phyloP scores from a whole-genome alignment of 1,140 invertebrate genomes.

The Agrypnia vestita region DNA sequence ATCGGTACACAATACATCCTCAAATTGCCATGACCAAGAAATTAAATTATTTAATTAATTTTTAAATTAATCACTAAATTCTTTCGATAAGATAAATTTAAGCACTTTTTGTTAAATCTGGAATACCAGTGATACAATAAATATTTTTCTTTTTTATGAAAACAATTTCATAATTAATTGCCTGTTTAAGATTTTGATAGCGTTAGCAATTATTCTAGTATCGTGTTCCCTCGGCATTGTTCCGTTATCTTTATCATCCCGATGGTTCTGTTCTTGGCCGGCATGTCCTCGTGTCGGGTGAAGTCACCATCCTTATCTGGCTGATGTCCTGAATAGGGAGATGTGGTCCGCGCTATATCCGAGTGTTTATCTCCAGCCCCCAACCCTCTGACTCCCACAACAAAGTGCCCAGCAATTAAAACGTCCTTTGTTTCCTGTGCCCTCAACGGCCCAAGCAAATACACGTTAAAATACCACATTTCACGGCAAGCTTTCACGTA shows the following conservation, averaged over 20 bases:
- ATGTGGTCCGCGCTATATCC: slow-evolving; percentile 9
- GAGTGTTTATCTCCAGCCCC: neutral
- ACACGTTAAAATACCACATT: neutral
- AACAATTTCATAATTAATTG: no score
- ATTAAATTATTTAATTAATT: no score
- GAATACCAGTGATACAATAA: no score
- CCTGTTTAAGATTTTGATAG: no score
- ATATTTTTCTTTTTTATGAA: no score
- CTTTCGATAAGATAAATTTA: no score
- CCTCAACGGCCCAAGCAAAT: slow-evolving; percentile 3
- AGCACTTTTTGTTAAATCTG: no score
- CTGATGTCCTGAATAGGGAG: slow-evolving; percentile 3
- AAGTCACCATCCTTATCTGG: slow-evolving; percentile 4
- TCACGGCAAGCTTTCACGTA: no score
- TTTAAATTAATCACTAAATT: no score
- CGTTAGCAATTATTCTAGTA: neutral
- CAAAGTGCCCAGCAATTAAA: slow-evolving; percentile 28
- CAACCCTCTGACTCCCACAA: neutral
- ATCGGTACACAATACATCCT: no score
- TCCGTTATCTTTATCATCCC: neutral
- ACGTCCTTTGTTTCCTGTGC: slow-evolving; percentile 11
- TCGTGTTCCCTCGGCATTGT: neutral
- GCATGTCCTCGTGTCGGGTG: neutral
- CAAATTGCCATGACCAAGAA: no score
- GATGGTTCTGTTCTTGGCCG: neutral